Conservation (phyloP, 2,113 vertebrate genomes). For the Brachyhypopomus gauderio region DNA sequence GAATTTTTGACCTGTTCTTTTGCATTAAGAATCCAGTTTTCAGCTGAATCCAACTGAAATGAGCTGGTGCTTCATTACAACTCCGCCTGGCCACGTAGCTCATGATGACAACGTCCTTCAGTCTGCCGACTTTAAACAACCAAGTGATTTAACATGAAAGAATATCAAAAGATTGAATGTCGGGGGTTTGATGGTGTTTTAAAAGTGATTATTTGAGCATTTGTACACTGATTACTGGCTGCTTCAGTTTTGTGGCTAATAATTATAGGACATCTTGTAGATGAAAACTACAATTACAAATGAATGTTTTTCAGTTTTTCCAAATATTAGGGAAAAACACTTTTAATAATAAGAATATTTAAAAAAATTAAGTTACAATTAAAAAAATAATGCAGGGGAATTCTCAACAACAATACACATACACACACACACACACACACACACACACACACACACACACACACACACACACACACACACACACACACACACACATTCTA, state of each 20-base stretch:
- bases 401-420: no score
- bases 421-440: not conserved
- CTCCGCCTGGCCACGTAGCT: no score
- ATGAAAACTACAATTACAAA: not conserved
- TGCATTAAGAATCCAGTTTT: not conserved
- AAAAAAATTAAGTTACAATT: not conserved
- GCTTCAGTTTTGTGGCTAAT: no score
- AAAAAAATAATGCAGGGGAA: not conserved
- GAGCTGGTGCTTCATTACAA: no score
- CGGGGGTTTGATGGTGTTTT: no score
- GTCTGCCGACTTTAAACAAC: no score
- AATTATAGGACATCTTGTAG: no score
- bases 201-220: no score
- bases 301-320: not conserved
- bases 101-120: no score
- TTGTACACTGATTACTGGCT: no score
- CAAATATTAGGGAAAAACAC: not conserved
- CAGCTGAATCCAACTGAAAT: not conserved
- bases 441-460: not conserved
- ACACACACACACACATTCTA: not conserved
- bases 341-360: not conserved
- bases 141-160: no score
- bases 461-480: not conserved
- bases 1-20: not conserved
- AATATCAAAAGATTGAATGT: no score